Base-by-base conservation (phyloP, 2,888 invertebrate genomes). In the Zele albiditarsus region DNA sequence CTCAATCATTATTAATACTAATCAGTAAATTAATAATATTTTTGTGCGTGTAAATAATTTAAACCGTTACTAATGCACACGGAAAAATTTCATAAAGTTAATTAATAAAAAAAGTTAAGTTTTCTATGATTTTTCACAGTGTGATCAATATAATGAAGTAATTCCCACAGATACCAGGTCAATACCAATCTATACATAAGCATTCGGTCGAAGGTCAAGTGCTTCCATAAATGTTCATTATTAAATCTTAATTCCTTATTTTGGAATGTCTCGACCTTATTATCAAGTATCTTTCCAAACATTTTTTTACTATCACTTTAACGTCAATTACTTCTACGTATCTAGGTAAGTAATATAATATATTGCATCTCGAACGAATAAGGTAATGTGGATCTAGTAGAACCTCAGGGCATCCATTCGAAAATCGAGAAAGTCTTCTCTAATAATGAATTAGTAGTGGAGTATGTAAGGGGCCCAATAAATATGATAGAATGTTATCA, bases 401-500 rank as follows among this genome's bases (percentile, higher is more conserved):
- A 14, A 63, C 8, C 23, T 14, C 12, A 63, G 63, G 10, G 12
- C 20, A 23, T 23, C 38, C 20, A 12, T 20, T 14, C 3, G 14
- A 63, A 23, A 38, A 12, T 20, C 8, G 38, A 23, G 20, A 33
- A 38, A 63, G 33, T 63, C 20, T 63, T 2, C 4, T 63, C 20
- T 10, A 12, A 10, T 6, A 63, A 23, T 23, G 16, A 2, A 67
- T 67, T 66, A n/a, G 27, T 46, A 5, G 16, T 33, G 33, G 10
- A 63, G 38, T 20, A 42, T 38, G 65, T 20, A 16, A 65, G 53
- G 49, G 28, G 16, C 8, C 23, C n/a, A 10, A 60, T 42, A 71
- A 46, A 38, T 31, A 38, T 63, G 63, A 71, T 53, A 20, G 49
- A 69, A 63, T 31, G 63, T 66, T 66, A 70, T 66, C 70, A 71